Evolutionary conservation across 2,888 invertebrate species (phyloP), one percentile per base, ranked within the genome.

Genomic region (Drosophila fungiperda): DNA sequence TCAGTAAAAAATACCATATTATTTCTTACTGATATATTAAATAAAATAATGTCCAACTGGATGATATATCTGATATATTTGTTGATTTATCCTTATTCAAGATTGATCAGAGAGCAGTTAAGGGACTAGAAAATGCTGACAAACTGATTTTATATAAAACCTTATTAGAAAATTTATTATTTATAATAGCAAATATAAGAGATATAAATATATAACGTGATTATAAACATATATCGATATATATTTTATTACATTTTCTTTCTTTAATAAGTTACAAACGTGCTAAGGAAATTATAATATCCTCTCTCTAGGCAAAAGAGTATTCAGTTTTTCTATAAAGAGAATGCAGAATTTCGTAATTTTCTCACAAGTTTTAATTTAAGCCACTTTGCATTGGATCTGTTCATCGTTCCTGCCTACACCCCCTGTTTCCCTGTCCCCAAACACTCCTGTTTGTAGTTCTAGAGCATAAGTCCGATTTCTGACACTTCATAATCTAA

Each of bases 401-500:
- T 45, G 15, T 23, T 3, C 7, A 29, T 8, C 7, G 45, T 1
- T 45, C 23, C 20, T 8, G 8, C 45, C 7, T 15, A 9, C n/a
- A 40, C n/a, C 8, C 3, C 3, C 12, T 20, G 12, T 29, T 6
- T 6, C 29, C 12, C 12, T 1, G 12, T 29, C 5, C 6, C 29
- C 12, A 3, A 0, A 45, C 1, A 1, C 12, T 7, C 20, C 4
- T 23, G 4, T n/a, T 26, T 50, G 6, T 29, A n/a, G 5, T 17
- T 17, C 9, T 29, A 42, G 15, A 11, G 29, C 26, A 35, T n/a
- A 38, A 53, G 26, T 65, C 42, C 8, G 23, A 26, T 54, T 54
- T 33, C 17, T 9, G 32, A 36, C 26, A 53, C 32, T 33, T 49
- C 15, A 42, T 42, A 45, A 70, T 62, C 59, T 17, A 54, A 49